Percentiles rank a stretch among this genome's conserved stretches.
Conservation (phyloP, 2,888 invertebrate genomes). For the Phaonia tiefii region DNA sequence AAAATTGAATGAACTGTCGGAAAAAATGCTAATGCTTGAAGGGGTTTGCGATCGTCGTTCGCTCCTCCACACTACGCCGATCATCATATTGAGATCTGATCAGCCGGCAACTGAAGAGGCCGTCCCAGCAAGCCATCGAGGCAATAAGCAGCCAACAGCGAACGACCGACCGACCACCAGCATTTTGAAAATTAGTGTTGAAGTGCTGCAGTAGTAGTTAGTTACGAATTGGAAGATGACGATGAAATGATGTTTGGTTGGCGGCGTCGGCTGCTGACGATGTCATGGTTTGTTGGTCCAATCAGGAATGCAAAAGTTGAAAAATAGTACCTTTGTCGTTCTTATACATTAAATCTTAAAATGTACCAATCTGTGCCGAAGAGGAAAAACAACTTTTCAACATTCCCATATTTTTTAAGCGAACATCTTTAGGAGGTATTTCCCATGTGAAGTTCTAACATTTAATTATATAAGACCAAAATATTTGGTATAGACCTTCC, state of each 20-base stretch:
- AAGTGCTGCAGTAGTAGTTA: constrained; percentile 13
- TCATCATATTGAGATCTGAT: constrained; percentile 60
- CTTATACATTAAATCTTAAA: too few relatives aligned
- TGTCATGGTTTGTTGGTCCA: too few relatives aligned
- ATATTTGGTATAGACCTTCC: too few relatives aligned
- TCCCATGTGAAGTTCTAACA: too few relatives aligned
- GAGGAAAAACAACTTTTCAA: too few relatives aligned
- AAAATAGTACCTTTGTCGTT: too few relatives aligned
- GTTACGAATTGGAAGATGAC: constrained; percentile 9
- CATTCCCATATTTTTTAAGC: too few relatives aligned
- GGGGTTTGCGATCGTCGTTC: constrained; percentile 21
- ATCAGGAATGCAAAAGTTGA: too few relatives aligned
- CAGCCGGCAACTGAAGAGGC: constrained; percentile 30
- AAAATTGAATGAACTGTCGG: neutral
- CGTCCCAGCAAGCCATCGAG: neutral
- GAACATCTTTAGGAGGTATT: too few relatives aligned
- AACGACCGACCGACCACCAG: neutral
- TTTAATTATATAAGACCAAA: too few relatives aligned
- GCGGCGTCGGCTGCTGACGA: neutral
- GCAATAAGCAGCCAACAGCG: neutral
- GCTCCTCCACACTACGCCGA: constrained; percentile 18
- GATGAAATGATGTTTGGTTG: neutral
- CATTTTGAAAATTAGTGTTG: constrained; percentile 10
- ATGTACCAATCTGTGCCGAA: too few relatives aligned
- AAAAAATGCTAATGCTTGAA: constrained; percentile 57